Conservation (phyloP, 2,888 invertebrate species). For the Plusia festucae region DNA sequence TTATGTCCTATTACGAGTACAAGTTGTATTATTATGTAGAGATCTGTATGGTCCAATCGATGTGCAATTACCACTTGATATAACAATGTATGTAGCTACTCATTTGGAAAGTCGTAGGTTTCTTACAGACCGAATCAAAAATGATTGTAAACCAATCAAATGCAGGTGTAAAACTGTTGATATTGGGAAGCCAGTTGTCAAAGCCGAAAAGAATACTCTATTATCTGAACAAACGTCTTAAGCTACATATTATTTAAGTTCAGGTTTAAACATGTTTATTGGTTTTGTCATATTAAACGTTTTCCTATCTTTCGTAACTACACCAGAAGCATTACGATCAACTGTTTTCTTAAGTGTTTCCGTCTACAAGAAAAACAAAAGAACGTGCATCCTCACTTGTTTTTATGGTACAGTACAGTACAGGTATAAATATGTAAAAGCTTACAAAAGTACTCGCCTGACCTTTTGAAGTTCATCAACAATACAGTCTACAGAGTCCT, state of each 20-base stretch:
- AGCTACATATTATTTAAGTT: not conserved
- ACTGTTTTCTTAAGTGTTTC: too few species aligned
- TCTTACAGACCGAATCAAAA: constrained; percentile 28
- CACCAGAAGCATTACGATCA: not conserved
- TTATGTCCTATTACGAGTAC: constrained; percentile 30
- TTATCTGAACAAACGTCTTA: too few species aligned
- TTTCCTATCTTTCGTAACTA: constrained; percentile 2
- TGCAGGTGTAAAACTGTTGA: too few species aligned
- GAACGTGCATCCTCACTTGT: too few species aligned
- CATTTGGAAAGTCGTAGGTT: constrained; percentile 46
- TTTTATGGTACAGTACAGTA: too few species aligned
- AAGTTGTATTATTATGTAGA: constrained; percentile 38
- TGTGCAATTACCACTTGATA: constrained; percentile 30
- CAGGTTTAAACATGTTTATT: not conserved
- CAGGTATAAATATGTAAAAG: not conserved
- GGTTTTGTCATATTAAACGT: not conserved
- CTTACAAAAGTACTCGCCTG: not conserved
- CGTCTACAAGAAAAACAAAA: too few species aligned
- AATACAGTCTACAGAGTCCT: not conserved
- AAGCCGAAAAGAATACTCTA: constrained; percentile 1
- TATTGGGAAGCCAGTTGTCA: not conserved
- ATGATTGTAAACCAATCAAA: too few species aligned
- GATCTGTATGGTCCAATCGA: constrained; percentile 30
- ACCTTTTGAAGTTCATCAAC: constrained; percentile 2
- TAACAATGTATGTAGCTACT: constrained; percentile 44